Evolutionary conservation across 2,888 invertebrate species (phyloP), one percentile per base, ranked within the genome.

Genomic region (Clistopyga incitator): DNA sequence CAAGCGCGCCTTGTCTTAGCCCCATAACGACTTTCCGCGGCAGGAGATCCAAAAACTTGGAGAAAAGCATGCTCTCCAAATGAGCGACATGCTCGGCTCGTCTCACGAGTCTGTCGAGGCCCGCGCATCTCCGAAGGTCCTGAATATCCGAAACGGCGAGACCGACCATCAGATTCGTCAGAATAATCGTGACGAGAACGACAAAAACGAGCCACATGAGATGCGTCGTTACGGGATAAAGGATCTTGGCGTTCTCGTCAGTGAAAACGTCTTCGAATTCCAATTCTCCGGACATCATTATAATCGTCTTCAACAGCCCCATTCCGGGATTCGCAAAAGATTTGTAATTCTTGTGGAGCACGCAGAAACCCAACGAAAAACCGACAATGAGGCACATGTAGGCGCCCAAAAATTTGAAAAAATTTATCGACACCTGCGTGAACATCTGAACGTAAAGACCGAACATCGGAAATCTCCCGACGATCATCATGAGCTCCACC

Each of bases 361-460:
- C 97, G n/a, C 96, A 96, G 87, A 98, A 97, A 81, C 97, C 96
- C 23, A 98, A 92, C 0, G 97, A 96, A 90, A 97, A 98, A 0
- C 97, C 97, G 77, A 97, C 94, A 82, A 97, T 94, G 0, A 98
- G 94, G 86, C 97, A 97, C 87, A 96, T 95, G 92, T 97, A 98
- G 0, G 97, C 97, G 82, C 97, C 92, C 2, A 97, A 94, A 90
- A 98, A 97, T 89, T 97, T 97, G 18, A 96, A 95, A 91, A 98
- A 97, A 90, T 98, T 97, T 0, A 97, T 94, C 0, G 97, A 96
- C 77, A 97, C 97, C 95, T 94, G 88, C 1, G 97, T 97, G 91
- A 97, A 97, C 97, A 98, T 97, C 93, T 97, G 97, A 25, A 98
- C 96, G 90, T 97, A 97, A 2, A 97, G 94, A 0, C 97, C 97